phyloP scores from a whole-genome alignment of 1,140 invertebrate species.

The Trichonephila inaurata region DNA sequence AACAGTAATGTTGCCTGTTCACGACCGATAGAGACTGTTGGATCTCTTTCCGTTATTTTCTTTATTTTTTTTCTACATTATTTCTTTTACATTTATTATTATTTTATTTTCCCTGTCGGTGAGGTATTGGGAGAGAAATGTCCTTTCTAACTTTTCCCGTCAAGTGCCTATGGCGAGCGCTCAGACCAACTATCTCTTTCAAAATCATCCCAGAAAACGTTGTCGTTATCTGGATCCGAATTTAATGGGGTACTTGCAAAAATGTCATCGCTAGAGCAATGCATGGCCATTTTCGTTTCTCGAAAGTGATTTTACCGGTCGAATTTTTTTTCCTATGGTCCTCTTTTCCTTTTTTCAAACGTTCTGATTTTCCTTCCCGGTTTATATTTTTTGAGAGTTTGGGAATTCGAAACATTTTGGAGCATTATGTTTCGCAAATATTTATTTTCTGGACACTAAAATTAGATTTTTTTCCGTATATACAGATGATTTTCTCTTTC shows the following conservation, averaged over 20 bases:
- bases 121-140: constrained; percentile 44
- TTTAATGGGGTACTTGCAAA: constrained; percentile 75
- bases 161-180: constrained; percentile 47
- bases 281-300: constrained; percentile 47
- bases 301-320: constrained; percentile 48
- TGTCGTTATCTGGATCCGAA: constrained; percentile 67
- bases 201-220: constrained; percentile 67
- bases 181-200: constrained; percentile 51
- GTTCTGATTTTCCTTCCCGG: background rate
- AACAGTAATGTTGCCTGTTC: constrained; percentile 68
- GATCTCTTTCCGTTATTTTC: background rate
- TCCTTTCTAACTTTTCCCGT: constrained; percentile 63
- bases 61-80: background rate
- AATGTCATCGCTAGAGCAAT: constrained; percentile 54
- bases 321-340: constrained; percentile 39
- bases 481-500: background rate
- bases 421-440: constrained; percentile 9
- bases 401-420: constrained; percentile 29
- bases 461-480: background rate
- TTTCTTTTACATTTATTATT: constrained; percentile 48
- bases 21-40: constrained; percentile 23
- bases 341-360: background rate
- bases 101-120: constrained; percentile 52
- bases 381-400: constrained; percentile 12
- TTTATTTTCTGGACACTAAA: constrained; percentile 52